Evolutionary conservation across 1,140 invertebrate genomes (phyloP), one percentile per base, ranked within the genome.

Genomic region (Calliphora vicina): DNA sequence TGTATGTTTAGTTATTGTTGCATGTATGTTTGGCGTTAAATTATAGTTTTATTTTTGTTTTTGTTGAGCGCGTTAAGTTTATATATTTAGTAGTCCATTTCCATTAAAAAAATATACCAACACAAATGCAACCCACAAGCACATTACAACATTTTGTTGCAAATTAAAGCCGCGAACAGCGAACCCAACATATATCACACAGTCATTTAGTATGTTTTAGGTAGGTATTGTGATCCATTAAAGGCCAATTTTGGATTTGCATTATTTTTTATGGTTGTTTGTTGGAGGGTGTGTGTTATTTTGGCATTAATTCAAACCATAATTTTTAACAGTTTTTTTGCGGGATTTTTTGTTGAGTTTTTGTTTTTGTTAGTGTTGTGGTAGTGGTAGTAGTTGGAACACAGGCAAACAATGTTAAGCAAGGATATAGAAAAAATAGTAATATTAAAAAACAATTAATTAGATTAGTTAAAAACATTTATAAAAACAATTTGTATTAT

Each of bases 391-490:
- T 74, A 82, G 45, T 50, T 50, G 12, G 45, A 50, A 72, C 81
- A 82, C 35, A 43, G 15, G 73, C 13, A n/a, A 72, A 78, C 15
- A 80, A 80, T 76, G 74, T 83, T 83, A 83, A 74, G 74, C 72
- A 76, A 57, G 82, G 72, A 83, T 26, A 61, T 20, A 80, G 42
- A 83, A 80, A 82, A 82, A 72, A 25, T 42, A 82, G n/a, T n/a
- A n/a, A 82, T 72, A 82, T n/a, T 78, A 82, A 78, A 43, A 83
- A 57, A 76, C 17, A 71, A 82, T 82, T 72, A 35, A 8, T 35
- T 42, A 67, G 17, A 82, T 82, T 82, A 82, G 81, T 82, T 74
- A 42, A 27, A 17, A 74, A 20, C 17, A 50, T 72, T 35, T 80
- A 42, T 72, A 12, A 82, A n/a, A 67, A n/a, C n/a, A n/a, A n/a